These are phyloP conservation scores for Chondrilla cf. caribensis DNA, from an alignment of 37 sponge, comb jelly and placozoan species.

Conservation along the genomic window DNA sequence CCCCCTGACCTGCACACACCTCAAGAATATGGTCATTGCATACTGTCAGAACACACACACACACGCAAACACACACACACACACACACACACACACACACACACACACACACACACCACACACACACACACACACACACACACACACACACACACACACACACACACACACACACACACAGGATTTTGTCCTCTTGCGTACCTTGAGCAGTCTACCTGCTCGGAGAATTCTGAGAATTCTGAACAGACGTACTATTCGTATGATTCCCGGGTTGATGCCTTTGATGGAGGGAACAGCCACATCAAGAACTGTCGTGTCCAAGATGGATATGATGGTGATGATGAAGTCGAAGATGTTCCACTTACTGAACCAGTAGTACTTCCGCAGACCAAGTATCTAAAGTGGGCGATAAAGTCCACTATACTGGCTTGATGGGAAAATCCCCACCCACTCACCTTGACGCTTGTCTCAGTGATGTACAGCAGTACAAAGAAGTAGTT, in stretches of 20 bases:
- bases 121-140: no score
- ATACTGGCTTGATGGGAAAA: background rate
- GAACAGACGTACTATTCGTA: conserved; percentile 37
- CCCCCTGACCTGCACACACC: no score
- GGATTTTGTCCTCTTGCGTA: background rate
- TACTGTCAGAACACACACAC: no score
- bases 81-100: background rate
- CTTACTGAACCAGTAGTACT: conserved; percentile 71
- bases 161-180: no score
- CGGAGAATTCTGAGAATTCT: conserved; percentile 55
- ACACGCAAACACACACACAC: background rate
- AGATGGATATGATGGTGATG: conserved; percentile 57
- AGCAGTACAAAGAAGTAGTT: conserved; percentile 61
- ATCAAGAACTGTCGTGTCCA: conserved; percentile 60
- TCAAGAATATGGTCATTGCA: no score
- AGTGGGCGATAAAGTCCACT: background rate
- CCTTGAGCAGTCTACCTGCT: conserved; percentile 40
- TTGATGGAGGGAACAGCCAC: conserved; percentile 18
- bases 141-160: no score
- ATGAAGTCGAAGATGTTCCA: conserved; percentile 79
- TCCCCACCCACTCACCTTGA: conserved; percentile 50
- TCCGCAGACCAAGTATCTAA: conserved; percentile 68
- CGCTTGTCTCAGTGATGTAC: conserved; percentile 64
- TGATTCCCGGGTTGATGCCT: conserved; percentile 13
- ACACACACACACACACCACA: background rate